Conservation (phyloP, 1,140 invertebrate genomes). For the Drosophila chauvacae region DNA sequence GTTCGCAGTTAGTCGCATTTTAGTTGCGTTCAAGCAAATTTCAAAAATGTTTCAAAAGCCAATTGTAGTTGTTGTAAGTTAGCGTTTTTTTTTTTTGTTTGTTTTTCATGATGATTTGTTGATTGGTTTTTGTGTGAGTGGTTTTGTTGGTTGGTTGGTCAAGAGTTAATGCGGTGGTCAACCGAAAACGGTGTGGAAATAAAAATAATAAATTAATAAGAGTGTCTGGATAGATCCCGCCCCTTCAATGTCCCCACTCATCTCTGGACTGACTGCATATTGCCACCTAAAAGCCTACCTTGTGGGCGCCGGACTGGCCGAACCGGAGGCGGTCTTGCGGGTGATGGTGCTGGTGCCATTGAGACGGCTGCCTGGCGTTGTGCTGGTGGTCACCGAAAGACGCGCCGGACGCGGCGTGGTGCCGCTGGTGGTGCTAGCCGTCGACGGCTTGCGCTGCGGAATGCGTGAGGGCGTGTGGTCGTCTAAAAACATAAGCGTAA, state of each 20-base stretch:
- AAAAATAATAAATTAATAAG: slow-evolving; percentile 72
- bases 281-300: slow-evolving; percentile 85
- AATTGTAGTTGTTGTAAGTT: slow-evolving; percentile 59
- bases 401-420: slow-evolving; percentile 85
- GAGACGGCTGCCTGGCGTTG: slow-evolving; percentile 80
- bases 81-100: slow-evolving; percentile 24
- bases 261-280: background rate
- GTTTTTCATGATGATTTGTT: slow-evolving; percentile 52
- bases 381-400: slow-evolving; percentile 85
- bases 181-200: slow-evolving; percentile 72
- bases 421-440: slow-evolving; percentile 86
- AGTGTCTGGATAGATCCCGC: slow-evolving; percentile 29
- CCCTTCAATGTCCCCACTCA: slow-evolving; percentile 2
- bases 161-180: slow-evolving; percentile 65
- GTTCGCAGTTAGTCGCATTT: slow-evolving; percentile 71
- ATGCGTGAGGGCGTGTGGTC: slow-evolving; percentile 90
- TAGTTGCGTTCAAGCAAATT: slow-evolving; percentile 68
- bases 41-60: slow-evolving; percentile 56
- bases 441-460: slow-evolving; percentile 88
- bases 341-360: slow-evolving; percentile 86
- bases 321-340: slow-evolving; percentile 90
- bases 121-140: slow-evolving; percentile 52
- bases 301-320: slow-evolving; percentile 88
- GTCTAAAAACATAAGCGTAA: slow-evolving; percentile 85
- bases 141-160: slow-evolving; percentile 54